These are phyloP conservation scores for Orientallactaga sibirica DNA, from an alignment of 2,797 vertebrate species.

Conservation along the genomic window DNA sequence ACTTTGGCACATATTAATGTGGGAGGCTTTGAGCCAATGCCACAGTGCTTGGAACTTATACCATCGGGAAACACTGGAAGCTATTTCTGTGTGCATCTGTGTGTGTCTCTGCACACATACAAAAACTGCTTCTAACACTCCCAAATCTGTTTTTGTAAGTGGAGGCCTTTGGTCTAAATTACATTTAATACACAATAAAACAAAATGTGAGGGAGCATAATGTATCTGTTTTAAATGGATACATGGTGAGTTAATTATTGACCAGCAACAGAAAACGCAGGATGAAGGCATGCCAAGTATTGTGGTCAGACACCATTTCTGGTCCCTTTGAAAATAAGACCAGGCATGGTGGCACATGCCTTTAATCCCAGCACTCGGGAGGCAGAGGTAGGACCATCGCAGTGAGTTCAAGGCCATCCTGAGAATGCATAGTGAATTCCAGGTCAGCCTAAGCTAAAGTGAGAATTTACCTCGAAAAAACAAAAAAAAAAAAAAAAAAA, in stretches of 20 bases:
- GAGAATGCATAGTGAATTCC: no score
- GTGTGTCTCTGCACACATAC: background rate
- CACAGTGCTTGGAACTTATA: conserved; percentile 52
- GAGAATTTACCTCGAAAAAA: no score
- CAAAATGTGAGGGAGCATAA: conserved; percentile 50
- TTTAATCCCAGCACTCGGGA: no score
- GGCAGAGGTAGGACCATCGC: no score
- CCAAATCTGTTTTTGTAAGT: background rate
- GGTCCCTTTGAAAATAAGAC: conserved; percentile 49
- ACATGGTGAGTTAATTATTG: conserved; percentile 87
- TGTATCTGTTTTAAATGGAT: conserved; percentile 76
- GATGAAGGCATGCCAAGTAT: conserved; percentile 84
- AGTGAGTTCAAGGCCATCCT: no score
- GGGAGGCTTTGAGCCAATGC: conserved; percentile 21
- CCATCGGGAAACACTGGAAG: background rate
- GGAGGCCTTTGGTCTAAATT: conserved; percentile 74
- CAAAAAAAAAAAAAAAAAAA: no score
- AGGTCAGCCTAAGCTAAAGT: no score
- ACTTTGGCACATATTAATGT: conserved; percentile 51
- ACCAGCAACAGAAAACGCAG: conserved; percentile 83
- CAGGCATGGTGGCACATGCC: no score
- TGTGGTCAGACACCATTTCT: conserved; percentile 84
- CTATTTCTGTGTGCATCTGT: background rate
- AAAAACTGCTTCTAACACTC: background rate
- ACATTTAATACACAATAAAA: conserved; percentile 73